Base-by-base conservation (phyloP, 2,888 invertebrate species). In the Limnephilus marmoratus region DNA sequence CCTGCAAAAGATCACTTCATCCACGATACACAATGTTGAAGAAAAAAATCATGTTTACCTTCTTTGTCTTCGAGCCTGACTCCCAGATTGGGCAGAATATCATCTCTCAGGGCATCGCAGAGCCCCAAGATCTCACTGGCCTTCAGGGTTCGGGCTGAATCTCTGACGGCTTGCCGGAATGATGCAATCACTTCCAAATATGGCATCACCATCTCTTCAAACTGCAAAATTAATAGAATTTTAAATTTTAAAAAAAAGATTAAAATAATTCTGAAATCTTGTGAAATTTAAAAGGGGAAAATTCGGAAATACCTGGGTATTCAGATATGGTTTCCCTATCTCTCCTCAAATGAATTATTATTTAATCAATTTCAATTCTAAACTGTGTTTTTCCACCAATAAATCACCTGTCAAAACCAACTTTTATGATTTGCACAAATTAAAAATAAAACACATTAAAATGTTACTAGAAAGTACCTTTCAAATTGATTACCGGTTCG, bases 1-100 rank as follows among this genome's bases (percentile, higher is more conserved):
- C 18, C 41, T 9, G 41, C 41, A 1, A 41, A 45, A 45, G 12
- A 45, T 45, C 45, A 13, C 0, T 45, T 45, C 45, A 13, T 13
- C 31, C 31, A 31, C 1, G 31, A 31, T 31, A 31, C 31, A 9
- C 13, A 45, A 45, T 0, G 41, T 41, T 18, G 4, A 68, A 1
- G 15, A 18, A 15, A 4, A 53, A 53, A 53, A 53, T 3, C 18
- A 53, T 53, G 37, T 85, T 41, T 94, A 96, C 97, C 98, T 94
- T 98, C 98, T 94, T 97, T 97, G 95, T 99, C 99, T 95, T 99
- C 99, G 13, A 99, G 96, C 4, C 99, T 96, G 4, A 99, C 99
- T 24, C 99, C 99, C 37, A 99, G 96, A 94, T 98, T 97, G 0
- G 99, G 99, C 94, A 99, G 96, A 90, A 98, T 96, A 90, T 97